These are phyloP conservation scores for Troides oblongomaculatus DNA, from an alignment of 2,888 invertebrate genomes.

Conservation along the genomic window DNA sequence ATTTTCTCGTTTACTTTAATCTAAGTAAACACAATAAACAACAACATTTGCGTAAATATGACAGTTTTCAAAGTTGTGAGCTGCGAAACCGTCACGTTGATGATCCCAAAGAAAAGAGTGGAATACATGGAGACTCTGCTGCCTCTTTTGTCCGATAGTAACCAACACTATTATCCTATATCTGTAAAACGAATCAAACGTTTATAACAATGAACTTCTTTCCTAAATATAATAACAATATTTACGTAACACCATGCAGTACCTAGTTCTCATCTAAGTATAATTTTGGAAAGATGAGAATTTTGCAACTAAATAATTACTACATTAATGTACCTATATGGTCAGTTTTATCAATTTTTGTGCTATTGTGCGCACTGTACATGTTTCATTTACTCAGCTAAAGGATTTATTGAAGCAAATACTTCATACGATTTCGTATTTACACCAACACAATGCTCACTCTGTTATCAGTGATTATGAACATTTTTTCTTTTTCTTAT, in stretches of 20 bases:
- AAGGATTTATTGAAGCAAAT: neutral
- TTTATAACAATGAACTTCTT: too few relatives aligned
- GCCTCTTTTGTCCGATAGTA: slow-evolving; percentile 83
- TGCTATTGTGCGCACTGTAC: neutral
- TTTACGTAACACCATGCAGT: too few relatives aligned
- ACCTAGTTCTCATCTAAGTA: too few relatives aligned
- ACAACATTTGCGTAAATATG: slow-evolving; percentile 82
- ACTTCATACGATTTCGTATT: neutral
- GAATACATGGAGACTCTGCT: slow-evolving; percentile 82
- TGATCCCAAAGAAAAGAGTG: slow-evolving; percentile 85
- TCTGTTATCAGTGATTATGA: neutral
- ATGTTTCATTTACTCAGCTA: neutral
- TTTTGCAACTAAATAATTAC: too few relatives aligned
- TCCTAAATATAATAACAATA: too few relatives aligned
- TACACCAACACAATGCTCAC: neutral
- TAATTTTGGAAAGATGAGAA: too few relatives aligned
- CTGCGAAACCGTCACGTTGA: slow-evolving; percentile 82
- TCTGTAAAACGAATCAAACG: slow-evolving; percentile 57
- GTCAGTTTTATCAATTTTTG: neutral
- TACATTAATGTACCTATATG: neutral
- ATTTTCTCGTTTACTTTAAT: slow-evolving; percentile 57
- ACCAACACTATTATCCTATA: slow-evolving; percentile 83
- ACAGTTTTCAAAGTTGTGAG: slow-evolving; percentile 81
- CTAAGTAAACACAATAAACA: slow-evolving; percentile 85
- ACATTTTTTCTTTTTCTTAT: slow-evolving; percentile 28